phyloP scores from a whole-genome alignment of 2,797 vertebrate species.

The Urosaurus nigricauda region DNA sequence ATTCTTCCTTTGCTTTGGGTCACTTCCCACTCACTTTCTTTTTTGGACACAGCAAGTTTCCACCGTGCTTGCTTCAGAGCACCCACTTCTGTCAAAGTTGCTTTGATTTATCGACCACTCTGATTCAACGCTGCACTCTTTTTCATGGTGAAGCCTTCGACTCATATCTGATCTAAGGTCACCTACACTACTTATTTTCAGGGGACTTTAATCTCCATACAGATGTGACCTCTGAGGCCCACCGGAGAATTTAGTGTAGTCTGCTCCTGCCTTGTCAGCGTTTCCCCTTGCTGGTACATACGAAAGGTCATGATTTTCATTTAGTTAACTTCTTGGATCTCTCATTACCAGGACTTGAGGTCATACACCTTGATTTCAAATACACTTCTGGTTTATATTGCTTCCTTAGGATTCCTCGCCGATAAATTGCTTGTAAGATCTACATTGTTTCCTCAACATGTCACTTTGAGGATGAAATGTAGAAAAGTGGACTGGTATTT shows the following conservation, averaged over 20 bases:
- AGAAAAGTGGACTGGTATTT: conserved; percentile 1
- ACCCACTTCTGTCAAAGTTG: conserved; percentile 56
- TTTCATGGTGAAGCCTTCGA: conserved; percentile 50
- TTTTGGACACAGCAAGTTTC: conserved; percentile 47
- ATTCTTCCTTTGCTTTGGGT: conserved; percentile 48
- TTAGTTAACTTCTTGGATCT: conserved; percentile 68
- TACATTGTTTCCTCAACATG: rapidly evolving
- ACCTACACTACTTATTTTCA: conserved; percentile 69
- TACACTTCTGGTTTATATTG: conserved; percentile 5
- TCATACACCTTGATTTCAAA: conserved; percentile 51
- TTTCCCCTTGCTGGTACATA: conserved; percentile 40
- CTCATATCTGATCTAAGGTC: conserved; percentile 71
- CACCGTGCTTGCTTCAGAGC: conserved; percentile 15
- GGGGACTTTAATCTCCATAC: conserved; percentile 73
- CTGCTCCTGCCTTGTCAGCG: conserved; percentile 68
- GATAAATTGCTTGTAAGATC: conserved; percentile 24
- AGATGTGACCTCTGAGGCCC: conserved; percentile 67
- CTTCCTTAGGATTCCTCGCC: conserved; percentile 8
- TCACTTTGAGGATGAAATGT: neutral
- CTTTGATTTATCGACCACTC: conserved; percentile 72
- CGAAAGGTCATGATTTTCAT: conserved; percentile 65
- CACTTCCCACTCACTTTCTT: conserved; percentile 43
- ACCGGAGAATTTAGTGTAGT: conserved; percentile 65
- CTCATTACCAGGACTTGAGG: conserved; percentile 63
- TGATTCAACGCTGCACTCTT: conserved; percentile 56